Conservation (phyloP, 2,888 invertebrate species). For the Beris chalybata region DNA sequence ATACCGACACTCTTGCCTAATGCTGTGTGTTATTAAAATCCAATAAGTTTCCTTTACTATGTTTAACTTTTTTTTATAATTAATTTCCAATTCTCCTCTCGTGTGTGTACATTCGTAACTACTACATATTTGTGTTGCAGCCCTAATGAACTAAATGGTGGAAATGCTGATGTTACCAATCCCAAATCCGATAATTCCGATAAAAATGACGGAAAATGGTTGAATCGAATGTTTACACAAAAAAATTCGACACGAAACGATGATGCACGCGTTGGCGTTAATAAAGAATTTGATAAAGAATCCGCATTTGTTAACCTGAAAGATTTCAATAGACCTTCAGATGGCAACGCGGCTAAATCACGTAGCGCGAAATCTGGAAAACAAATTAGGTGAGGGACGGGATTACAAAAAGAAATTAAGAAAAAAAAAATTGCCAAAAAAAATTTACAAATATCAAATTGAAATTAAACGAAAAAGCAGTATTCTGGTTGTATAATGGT, state of each 20-base stretch:
- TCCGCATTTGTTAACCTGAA: constrained; percentile 42
- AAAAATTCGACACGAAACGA: constrained; percentile 40
- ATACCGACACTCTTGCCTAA: no score
- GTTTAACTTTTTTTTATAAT: constrained; percentile 3
- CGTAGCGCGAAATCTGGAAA: constrained; percentile 53
- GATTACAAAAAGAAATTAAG: constrained; percentile 17
- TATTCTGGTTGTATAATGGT: no score
- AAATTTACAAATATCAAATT: neutral
- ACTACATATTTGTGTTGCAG: constrained; percentile 40
- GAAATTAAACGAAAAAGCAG: no score
- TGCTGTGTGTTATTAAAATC: neutral
- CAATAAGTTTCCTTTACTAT: neutral
- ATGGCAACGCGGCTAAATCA: constrained; percentile 52
- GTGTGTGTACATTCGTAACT: constrained; percentile 33
- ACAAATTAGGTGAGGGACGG: constrained; percentile 58
- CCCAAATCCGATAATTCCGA: constrained; percentile 49
- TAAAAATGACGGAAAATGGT: constrained; percentile 51
- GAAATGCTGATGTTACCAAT: constrained; percentile 31
- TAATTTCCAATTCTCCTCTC: neutral
- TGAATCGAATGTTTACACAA: constrained; percentile 54
- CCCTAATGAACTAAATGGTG: constrained; percentile 33
- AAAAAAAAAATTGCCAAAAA: neutral
- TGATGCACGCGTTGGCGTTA: constrained; percentile 39
- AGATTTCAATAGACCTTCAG: constrained; percentile 55
- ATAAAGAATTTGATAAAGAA: constrained; percentile 54